Evolutionary conservation across 1,140 invertebrate genomes (phyloP), one percentile per base, ranked within the genome.

Genomic region (Sminthurinus signatus): DNA sequence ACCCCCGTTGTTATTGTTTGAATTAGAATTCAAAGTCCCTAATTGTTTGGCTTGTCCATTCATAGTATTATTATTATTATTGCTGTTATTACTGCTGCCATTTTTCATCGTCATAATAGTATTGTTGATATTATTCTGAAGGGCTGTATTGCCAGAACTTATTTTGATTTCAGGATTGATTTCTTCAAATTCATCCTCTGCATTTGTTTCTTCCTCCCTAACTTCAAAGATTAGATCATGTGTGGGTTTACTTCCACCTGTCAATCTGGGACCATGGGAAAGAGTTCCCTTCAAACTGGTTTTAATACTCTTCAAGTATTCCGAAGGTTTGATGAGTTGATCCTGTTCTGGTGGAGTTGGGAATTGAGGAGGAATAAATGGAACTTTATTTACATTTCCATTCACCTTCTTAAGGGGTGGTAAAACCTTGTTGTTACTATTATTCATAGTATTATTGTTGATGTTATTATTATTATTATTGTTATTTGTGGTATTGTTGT

Each of bases 291-390:
- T 17, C 50, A 48, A 4, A 39, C 29, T 64, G 64, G 32, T 29
- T 75, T 83, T 82, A 75, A 92, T 88, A 74, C 87, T 89, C 72
- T 85, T 85, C 62, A 94, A 80, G 77, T 94, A 94, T 76, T 94
- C 91, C 36, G 89, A 91, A 43, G 91, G 91, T 15, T 93, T 93
- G 73, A 95, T 91, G 46, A 93, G 82, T 56, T 56, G 25, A 43
- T 85, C 83, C 75, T 91, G 86, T 54, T 80, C 69, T 76, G 80
- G 62, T 78, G 78, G 68, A 71, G 79, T 73, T 65, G 74, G 80
- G 78, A 72, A 72, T 48, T 65, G 62, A n/a, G 70, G 70, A 1
- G 70, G 70, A 27, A 72, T 72, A 31, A 72, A 72, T 12, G 70
- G 70, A 14, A 66, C 60, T 17, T 74, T 85, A 82, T 62, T 85